These are phyloP conservation scores for Tinamus major DNA, from an alignment of 2,797 vertebrate species.

Conservation along the genomic window DNA sequence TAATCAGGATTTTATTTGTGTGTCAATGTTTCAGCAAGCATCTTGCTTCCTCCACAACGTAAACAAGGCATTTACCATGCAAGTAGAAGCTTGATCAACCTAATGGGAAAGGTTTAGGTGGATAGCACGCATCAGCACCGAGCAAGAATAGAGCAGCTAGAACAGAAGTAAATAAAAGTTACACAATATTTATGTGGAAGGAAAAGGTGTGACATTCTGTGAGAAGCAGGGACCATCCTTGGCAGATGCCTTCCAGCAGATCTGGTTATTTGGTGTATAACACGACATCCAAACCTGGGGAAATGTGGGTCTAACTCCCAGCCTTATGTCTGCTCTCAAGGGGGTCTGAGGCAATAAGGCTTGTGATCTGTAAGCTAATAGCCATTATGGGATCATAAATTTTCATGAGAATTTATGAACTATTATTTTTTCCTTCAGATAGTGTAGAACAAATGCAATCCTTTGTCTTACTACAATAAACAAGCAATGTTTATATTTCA, in stretches of 20 bases:
- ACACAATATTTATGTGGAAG: not conserved
- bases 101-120: not conserved
- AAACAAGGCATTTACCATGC: conserved; percentile 28
- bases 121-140: not conserved
- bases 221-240: not conserved
- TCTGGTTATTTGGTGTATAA: conserved; percentile 26
- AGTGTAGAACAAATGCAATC: not conserved
- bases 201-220: not conserved
- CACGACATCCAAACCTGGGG: conserved; percentile 32
- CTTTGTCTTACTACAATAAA: not conserved
- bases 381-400: not conserved
- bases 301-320: conserved; percentile 1
- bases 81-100: conserved; percentile 21
- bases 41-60: not conserved
- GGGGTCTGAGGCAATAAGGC: not conserved
- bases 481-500: not conserved
- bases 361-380: not conserved
- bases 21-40: not conserved
- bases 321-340: not conserved
- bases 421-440: conserved; percentile 43
- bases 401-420: conserved; percentile 44
- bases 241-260: conserved; percentile 1
- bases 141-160: not conserved
- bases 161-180: conserved; percentile 35
- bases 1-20: not conserved